Percentiles rank a stretch among this genome's conserved stretches.
Evolutionary conservation across 2,888 invertebrate genomes (phyloP).

Genomic region (Zhengitettix transpicula): DNA sequence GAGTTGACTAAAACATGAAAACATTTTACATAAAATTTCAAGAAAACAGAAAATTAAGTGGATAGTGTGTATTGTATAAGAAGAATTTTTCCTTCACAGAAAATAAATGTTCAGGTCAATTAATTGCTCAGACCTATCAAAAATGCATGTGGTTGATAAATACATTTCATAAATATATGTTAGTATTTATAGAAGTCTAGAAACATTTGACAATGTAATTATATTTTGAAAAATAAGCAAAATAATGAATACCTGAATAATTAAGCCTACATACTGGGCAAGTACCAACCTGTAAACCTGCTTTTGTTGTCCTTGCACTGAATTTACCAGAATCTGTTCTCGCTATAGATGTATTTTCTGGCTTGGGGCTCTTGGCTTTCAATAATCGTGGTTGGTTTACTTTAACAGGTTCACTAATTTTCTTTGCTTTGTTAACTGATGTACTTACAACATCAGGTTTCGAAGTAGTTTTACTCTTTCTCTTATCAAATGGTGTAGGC

Average conservation of each 20-base stretch:
- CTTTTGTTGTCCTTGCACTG: slow-evolving; percentile 34
- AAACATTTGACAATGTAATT: too few relatives aligned
- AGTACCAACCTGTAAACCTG: too few relatives aligned
- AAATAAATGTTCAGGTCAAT: too few relatives aligned
- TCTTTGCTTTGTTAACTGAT: slow-evolving; percentile 6
- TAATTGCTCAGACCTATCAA: background rate
- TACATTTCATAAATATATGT: too few relatives aligned
- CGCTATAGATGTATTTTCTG: slow-evolving; percentile 24
- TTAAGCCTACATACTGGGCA: background rate
- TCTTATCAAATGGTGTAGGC: slow-evolving; percentile 19
- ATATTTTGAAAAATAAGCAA: background rate
- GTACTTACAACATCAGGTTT: slow-evolving; percentile 5
- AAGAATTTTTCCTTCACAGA: too few relatives aligned
- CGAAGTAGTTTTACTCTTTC: slow-evolving; percentile 9
- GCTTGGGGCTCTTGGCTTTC: slow-evolving; percentile 8
- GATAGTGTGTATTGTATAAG: too few relatives aligned
- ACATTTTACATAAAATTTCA: background rate
- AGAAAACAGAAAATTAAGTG: background rate
- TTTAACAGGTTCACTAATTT: slow-evolving; percentile 13
- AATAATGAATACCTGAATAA: background rate
- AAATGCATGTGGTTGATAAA: background rate
- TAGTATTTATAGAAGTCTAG: too few relatives aligned
- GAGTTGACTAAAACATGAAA: background rate
- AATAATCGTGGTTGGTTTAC: slow-evolving; percentile 7
- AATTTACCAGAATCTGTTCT: slow-evolving; percentile 45